A percentile compares a stretch with the other conserved stretches of the same genome.
Conservation (phyloP, 2,888 invertebrate genomes). For the Pterostichus madidus region DNA sequence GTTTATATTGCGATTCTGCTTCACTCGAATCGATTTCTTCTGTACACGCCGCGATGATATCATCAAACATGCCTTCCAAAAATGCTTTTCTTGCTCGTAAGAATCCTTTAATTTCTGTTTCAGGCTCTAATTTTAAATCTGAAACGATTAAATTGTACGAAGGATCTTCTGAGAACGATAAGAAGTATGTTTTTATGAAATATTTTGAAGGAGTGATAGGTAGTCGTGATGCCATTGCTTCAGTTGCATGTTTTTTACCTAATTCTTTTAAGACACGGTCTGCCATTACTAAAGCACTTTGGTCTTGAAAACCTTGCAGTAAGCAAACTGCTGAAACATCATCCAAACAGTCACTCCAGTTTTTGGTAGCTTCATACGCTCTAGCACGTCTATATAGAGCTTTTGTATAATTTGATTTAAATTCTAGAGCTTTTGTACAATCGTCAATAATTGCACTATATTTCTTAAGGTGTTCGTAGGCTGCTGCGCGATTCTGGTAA, state of each 20-base stretch:
- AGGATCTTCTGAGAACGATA: conserved; percentile 93
- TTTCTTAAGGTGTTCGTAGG: conserved; percentile 94
- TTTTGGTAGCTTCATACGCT: conserved; percentile 89
- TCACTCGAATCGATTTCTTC: conserved; percentile 85
- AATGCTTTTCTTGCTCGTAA: conserved; percentile 85
- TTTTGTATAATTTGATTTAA: conserved; percentile 92
- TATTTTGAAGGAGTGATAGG: conserved; percentile 91
- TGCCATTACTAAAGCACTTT: conserved; percentile 88
- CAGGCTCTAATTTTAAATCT: conserved; percentile 74
- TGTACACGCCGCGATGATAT: conserved; percentile 88
- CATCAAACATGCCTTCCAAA: conserved; percentile 86
- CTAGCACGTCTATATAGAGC: conserved; percentile 91
- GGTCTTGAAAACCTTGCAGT: conserved; percentile 92
- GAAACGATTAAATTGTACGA: conserved; percentile 80
- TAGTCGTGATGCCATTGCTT: conserved; percentile 83
- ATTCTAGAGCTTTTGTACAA: conserved; percentile 90
- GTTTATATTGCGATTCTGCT: conserved; percentile 81
- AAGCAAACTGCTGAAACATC: conserved; percentile 96
- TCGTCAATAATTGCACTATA: conserved; percentile 92
- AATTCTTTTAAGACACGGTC: conserved; percentile 93
- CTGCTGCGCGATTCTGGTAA: conserved; percentile 97
- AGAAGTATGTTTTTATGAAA: conserved; percentile 92
- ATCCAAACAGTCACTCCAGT: conserved; percentile 90
- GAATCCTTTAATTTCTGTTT: conserved; percentile 79
- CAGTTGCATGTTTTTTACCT: conserved; percentile 87